Base-by-base conservation (phyloP, 2,113 vertebrate genomes). In the Poecilia latipinna region DNA sequence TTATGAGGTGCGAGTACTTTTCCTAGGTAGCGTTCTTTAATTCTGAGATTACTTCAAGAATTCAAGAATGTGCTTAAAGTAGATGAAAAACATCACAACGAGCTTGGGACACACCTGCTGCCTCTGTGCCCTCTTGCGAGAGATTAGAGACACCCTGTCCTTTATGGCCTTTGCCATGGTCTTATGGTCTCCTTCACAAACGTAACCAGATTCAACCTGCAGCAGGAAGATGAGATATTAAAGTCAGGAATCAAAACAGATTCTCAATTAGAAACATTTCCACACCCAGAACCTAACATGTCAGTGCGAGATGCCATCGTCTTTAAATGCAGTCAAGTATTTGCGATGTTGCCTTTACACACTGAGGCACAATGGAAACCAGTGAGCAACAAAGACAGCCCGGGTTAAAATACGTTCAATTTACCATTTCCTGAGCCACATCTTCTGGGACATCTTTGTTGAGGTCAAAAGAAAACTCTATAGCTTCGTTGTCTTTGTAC, bases 101-200 rank as follows among this genome's bases (percentile, higher is more conserved):
- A 66, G 17, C 1, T 28, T 29, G 13, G 24, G 29, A 81, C 85
- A 61, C 10, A 92, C 98, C 91, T 96, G 92, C 82, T 98, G 96
- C n/a, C 97, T 93, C 90, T 97, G 97, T 74, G 97, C 96, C 84
- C 98, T 92, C 88, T 99, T 99, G 67, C 97, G 95, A 77, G 96
- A 96, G 86, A 99, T 99, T 80, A 98, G 91, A 79, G 97, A 97
- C 13, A 98, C 97, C 75, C 98, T 95, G 92, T 99, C 98, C 93
- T 97, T 99, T 88, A 99, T 98, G 61, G 98, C 98, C 93, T 99
- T 99, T 1, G 98, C 97, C 90, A 99, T 98, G 19, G 97, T 99
- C 93, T 99, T 99, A 89, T 98, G 97, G 93, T 99, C 98, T 57
- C 97, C 97, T 80, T 99, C 98, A 80, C 94, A 98, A 83, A 99